Evolutionary conservation across 2,113 vertebrate species (phyloP).

Genomic region (Pteropus alecto): DNA sequence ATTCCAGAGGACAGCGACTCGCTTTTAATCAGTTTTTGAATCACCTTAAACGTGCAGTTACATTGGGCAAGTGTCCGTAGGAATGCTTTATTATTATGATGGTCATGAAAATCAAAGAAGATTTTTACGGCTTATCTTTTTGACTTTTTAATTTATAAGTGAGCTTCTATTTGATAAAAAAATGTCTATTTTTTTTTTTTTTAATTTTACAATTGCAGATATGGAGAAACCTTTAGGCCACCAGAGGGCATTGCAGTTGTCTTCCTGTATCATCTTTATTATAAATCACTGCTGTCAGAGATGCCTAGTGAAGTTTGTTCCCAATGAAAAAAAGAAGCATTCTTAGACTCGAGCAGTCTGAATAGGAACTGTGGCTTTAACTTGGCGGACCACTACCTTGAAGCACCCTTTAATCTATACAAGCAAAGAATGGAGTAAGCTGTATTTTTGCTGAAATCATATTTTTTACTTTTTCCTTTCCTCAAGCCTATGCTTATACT

Average conservation of each 20-base stretch:
- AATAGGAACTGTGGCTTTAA: not conserved
- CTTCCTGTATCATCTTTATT: not conserved
- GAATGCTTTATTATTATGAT: not conserved
- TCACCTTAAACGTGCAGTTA: not conserved
- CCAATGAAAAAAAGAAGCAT: not conserved
- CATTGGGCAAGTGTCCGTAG: not conserved
- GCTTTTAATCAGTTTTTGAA: not conserved
- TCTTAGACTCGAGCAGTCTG: not conserved
- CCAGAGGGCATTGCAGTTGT: slow-evolving; percentile 71
- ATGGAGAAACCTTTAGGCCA: not conserved
- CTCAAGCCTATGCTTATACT: not conserved
- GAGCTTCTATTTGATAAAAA: not conserved
- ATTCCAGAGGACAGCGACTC: not conserved
- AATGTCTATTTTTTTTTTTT: not conserved
- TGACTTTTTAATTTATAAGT: not conserved
- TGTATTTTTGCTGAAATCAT: slow-evolving; percentile 7
- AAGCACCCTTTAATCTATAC: not conserved
- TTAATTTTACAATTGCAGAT: not conserved
- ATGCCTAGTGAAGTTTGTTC: not conserved
- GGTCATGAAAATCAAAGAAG: not conserved
- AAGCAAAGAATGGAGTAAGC: not conserved
- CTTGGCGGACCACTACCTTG: not conserved
- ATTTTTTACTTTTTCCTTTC: slow-evolving; percentile 17
- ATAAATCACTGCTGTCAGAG: not conserved
- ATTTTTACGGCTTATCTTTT: not conserved